Conservation (phyloP, 1,140 invertebrate genomes). For the Aphaenogaster rudis region DNA sequence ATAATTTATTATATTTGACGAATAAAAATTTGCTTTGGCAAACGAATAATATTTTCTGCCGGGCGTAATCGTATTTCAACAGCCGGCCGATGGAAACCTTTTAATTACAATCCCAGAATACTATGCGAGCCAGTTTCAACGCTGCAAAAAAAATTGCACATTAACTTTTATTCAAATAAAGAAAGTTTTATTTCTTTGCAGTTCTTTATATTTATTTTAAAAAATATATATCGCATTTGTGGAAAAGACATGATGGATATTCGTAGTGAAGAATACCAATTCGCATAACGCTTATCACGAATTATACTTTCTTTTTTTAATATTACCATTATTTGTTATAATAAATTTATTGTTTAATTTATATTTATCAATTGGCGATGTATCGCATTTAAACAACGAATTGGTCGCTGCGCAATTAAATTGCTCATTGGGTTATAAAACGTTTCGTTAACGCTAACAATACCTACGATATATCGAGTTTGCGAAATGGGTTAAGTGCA, state of each 20-base stretch:
- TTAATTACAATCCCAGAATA: constrained; percentile 41
- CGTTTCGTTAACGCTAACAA: constrained; percentile 45
- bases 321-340: background rate
- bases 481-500: constrained; percentile 51
- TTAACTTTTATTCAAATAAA: constrained; percentile 33
- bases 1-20: constrained; percentile 36
- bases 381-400: constrained; percentile 49
- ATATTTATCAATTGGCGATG: constrained; percentile 32
- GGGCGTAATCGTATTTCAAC: constrained; percentile 45
- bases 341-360: constrained; percentile 2
- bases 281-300: background rate
- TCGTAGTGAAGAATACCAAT: background rate
- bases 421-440: constrained; percentile 51
- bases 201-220: background rate
- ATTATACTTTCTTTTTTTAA: background rate
- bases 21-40: constrained; percentile 42
- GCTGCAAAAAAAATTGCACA: constrained; percentile 18
- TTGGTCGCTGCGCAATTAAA: constrained; percentile 42
- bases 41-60: constrained; percentile 40
- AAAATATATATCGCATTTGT: constrained; percentile 1
- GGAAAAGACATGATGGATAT: background rate
- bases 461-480: constrained; percentile 34
- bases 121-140: background rate
- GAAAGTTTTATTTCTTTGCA: constrained; percentile 33
- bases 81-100: constrained; percentile 15